Conservation (phyloP, 23 tunicate genomes). For the Ascidia mentula region DNA sequence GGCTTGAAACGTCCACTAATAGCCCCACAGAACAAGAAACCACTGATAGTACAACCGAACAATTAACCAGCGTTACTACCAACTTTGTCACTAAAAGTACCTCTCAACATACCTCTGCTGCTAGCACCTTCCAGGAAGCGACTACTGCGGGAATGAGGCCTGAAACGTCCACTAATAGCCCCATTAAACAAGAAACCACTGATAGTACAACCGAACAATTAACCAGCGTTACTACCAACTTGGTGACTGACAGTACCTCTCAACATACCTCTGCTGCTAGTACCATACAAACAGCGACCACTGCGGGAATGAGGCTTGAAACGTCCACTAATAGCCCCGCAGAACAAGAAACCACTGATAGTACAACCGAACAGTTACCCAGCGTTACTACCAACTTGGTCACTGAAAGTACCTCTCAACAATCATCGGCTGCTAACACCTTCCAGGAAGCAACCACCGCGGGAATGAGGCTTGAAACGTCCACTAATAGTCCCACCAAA, state of each 20-base stretch:
- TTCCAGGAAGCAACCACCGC: too few relatives aligned
- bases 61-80: slow-evolving; percentile 18
- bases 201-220: not conserved
- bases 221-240: too few relatives aligned
- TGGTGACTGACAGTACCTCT: slow-evolving; percentile 18
- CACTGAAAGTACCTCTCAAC: too few relatives aligned
- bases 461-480: too few relatives aligned
- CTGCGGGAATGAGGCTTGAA: slow-evolving; percentile 15
- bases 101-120: not conserved
- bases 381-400: too few relatives aligned
- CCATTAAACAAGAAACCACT: not conserved
- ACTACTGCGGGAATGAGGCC: not conserved
- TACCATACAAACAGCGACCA: slow-evolving; percentile 23
- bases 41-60: slow-evolving; percentile 4
- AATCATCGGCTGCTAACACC: too few relatives aligned
- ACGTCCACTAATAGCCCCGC: slow-evolving; percentile 25
- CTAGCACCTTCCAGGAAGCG: not conserved
- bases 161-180: not conserved
- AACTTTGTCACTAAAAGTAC: not conserved
- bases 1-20: not conserved
- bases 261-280: slow-evolving; percentile 28
- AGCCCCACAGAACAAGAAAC: slow-evolving; percentile 12
- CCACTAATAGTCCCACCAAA: too few relatives aligned
- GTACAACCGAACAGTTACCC: too few relatives aligned
- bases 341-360: slow-evolving; percentile 14